These are phyloP conservation scores for Athalia rosae DNA, from an alignment of 2,888 invertebrate species.

Conservation along the genomic window DNA sequence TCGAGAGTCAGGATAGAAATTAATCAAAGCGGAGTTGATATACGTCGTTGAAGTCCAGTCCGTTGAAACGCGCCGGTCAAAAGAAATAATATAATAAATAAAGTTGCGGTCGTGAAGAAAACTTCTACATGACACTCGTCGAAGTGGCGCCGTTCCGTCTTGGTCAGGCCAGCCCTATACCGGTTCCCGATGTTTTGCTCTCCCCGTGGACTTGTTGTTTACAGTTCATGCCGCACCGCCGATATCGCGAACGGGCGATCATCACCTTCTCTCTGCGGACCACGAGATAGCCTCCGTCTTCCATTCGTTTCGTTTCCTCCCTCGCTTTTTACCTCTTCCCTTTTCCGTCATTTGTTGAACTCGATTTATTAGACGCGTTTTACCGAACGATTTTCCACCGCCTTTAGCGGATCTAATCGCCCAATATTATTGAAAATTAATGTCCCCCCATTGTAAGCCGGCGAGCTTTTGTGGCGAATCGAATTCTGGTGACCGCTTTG, in stretches of 20 bases:
- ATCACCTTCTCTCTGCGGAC: no score
- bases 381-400: slow-evolving; percentile 17
- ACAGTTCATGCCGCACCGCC: neutral
- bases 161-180: slow-evolving; percentile 28
- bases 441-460: slow-evolving; percentile 30
- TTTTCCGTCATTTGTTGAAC: neutral
- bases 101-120: slow-evolving; percentile 36
- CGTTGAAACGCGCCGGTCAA: slow-evolving; percentile 13
- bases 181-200: neutral
- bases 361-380: slow-evolving; percentile 27
- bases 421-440: slow-evolving; percentile 19
- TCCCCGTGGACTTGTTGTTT: slow-evolving; percentile 14
- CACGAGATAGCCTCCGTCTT: no score
- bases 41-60: slow-evolving; percentile 12
- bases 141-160: slow-evolving; percentile 36
- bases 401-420: neutral
- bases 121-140: slow-evolving; percentile 43
- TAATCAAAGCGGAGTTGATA: slow-evolving; percentile 29
- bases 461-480: slow-evolving; percentile 6
- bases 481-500: slow-evolving; percentile 32
- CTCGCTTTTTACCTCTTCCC: neutral
- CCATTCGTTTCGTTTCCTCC: neutral
- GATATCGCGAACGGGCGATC: neutral
- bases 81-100: slow-evolving; percentile 44
- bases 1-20: slow-evolving; percentile 42